Base-by-base conservation (phyloP, 2,888 invertebrate genomes). In the Cactoblastis cactorum region DNA sequence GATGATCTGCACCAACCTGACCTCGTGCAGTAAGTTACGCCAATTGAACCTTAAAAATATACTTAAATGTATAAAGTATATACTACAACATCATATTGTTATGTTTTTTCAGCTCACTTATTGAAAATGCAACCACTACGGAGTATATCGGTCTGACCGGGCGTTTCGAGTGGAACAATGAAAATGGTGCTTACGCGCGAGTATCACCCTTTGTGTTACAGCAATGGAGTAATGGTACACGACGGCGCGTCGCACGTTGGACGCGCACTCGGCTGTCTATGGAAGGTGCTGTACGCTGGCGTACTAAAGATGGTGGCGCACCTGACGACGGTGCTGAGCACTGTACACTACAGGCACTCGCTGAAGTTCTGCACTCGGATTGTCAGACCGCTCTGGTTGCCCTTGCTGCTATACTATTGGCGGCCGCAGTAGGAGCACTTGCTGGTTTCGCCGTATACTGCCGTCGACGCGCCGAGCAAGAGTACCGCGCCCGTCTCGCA, bases 231-330 rank as follows among this genome's bases (percentile, higher is more conserved):
- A 50, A 61, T 38, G 61, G 57, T 4, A 62, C 55, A n/a, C 8
- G 49, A 50, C 51, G 60, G 93, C 95, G 8, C 91, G 92, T 71
- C 82, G 93, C 72, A 92, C 93, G 93, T 92, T 94, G 39, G 92
- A 93, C 93, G 1, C 95, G 93, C 74, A 93, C 94, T 0, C 95
- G 94, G 94, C 95, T 96, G 63, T 78, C 94, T 22, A 94, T 96
- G 0, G 83, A 91, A 93, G 80, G 92, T 0, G 85, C 90, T 19
- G 83, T 45, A 80, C 92, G 56, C 11, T 96, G 96, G 96, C 80
- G 92, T 39, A 93, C 93, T 0, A 61, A 79, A 0, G 90, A 91
- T 63, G 91, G 92, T 1, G 70, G 70, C 28, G 77, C 71, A 52
- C 96, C 96, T 0, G 91, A 91, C 53, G 95, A 95, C 74, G 96